Evolutionary conservation across 1,140 invertebrate species (phyloP), one percentile per base, ranked within the genome.

Genomic region (Sitodiplosis mosellana): DNA sequence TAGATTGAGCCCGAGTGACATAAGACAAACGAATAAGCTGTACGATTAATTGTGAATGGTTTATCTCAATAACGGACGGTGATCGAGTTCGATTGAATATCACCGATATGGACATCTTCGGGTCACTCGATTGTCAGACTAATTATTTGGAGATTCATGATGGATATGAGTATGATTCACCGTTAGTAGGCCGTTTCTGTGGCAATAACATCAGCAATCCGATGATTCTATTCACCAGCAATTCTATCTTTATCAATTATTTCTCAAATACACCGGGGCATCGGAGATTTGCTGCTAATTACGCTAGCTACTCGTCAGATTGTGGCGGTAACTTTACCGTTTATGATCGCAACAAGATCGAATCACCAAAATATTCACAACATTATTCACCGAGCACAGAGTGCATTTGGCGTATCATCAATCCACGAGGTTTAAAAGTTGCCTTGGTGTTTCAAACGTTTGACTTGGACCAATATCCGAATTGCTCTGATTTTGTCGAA

Each of bases 381-480:
- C 3, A 27, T 10, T 10, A 5, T 5, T 27, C 10, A 27, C 27
- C 3, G 10, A 3, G 4, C 27, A 10, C 27, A 10, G 27, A 27
- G 10, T 27, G 27, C 10, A 27, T 27, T 27, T 27, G 27, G 27
- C 27, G 27, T 27, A 27, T 27, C 10, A 27, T 5, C 27, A 10
- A 5, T 27, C 27, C 27, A 27, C 27, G 81, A 48, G 80, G 84
- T 48, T 87, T 80, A 61, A 87, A 92, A 67, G 80, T 84, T 18
- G 80, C 79, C 0, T 58, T 83, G 1, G 76, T 78, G 49, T 83
- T 85, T 58, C 78, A 83, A 53, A 79, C 78, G 2, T 85, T 87
- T 53, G 78, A 96, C 73, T 83, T 99, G 53, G 95, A 99, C 65
- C 95, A 94, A 59, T 91, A 97, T 59, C 93, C 98, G 57, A 89